Base-by-base conservation (phyloP, 2,797 vertebrate genomes). In the Sebastes steindachneri region DNA sequence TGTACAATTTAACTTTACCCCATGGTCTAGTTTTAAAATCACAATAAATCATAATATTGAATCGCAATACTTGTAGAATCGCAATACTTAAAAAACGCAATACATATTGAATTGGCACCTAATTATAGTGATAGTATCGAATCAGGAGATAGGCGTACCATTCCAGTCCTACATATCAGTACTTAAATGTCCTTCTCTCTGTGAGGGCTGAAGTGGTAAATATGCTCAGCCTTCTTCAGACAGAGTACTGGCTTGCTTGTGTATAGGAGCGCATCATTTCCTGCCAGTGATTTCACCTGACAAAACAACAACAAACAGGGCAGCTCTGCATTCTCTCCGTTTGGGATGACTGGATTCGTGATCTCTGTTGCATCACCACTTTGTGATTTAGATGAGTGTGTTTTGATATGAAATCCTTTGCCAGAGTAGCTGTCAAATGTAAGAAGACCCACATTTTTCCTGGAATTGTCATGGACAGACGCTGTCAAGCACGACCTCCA, bases 281-380 rank as follows among this genome's bases (percentile, higher is more conserved):
- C 54, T 73, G 45, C 17, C 31, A 51, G n/a, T 58, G 21, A 69
- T 58, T 45, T 33, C 12, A 53, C 19, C 45, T 28, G 58, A 73
- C 33, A 28, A 37, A 15, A 35, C 53, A 65, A n/a, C 58, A 2
- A 26, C 21, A 26, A 57, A 58, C 11, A 26, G 31, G 37, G 15
- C 21, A 64, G 23, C 62, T 71, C 25, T 69, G 64, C 69, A 54
- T 69, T 67, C 57, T 33, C 35, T 65, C 31, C n/a, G 1, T 72
- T 28, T 25, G 35, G 48, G 29, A 41, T 53, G 60, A 80, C 55
- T 53, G 68, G 2, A 48, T 45, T 79, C 17, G 11, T 28, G 45
- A 72, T 60, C 41, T 74, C 63, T 37, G 54, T 79, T 82, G 58
- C 84, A 74, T 77, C 74, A 73, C 28, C 26, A 7, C 19, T 67